These are phyloP conservation scores for Athalia rosae DNA, from an alignment of 2,888 invertebrate genomes.

Conservation along the genomic window DNA sequence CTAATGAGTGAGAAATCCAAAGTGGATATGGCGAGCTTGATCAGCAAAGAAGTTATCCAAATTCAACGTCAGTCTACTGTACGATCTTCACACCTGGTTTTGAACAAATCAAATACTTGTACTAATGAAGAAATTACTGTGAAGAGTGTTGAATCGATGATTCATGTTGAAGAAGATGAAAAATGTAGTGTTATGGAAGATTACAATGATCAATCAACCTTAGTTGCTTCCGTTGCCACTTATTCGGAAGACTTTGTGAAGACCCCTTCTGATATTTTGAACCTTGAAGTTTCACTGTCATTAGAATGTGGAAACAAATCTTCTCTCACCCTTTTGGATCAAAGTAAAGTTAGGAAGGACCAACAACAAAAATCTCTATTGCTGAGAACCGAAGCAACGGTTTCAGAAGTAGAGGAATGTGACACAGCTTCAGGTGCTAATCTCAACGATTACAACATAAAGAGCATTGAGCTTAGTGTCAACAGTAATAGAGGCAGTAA, in stretches of 20 bases:
- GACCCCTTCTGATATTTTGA: not conserved
- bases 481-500: slow-evolving; percentile 10
- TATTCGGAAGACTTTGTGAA: slow-evolving; percentile 33
- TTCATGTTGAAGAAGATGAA: slow-evolving; percentile 20
- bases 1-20: not conserved
- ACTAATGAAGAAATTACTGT: slow-evolving; percentile 4
- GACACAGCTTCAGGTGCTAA: not conserved
- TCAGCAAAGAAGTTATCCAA: slow-evolving; percentile 31
- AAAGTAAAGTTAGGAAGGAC: too few relatives aligned
- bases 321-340: not conserved
- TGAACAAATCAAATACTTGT: not conserved
- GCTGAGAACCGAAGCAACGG: too few relatives aligned
- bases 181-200: not conserved
- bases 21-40: not conserved
- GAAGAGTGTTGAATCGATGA: slow-evolving; percentile 25
- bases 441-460: not conserved
- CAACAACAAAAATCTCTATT: too few relatives aligned
- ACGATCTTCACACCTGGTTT: slow-evolving; percentile 9
- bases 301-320: not conserved
- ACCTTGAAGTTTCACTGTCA: not conserved
- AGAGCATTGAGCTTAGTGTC: not conserved
- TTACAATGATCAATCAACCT: slow-evolving; percentile 7
- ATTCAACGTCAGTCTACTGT: not conserved
- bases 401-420: not conserved
- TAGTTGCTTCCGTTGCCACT: not conserved